These are phyloP conservation scores for Apantesis nais DNA, from an alignment of 2,888 invertebrate species.

Conservation along the genomic window DNA sequence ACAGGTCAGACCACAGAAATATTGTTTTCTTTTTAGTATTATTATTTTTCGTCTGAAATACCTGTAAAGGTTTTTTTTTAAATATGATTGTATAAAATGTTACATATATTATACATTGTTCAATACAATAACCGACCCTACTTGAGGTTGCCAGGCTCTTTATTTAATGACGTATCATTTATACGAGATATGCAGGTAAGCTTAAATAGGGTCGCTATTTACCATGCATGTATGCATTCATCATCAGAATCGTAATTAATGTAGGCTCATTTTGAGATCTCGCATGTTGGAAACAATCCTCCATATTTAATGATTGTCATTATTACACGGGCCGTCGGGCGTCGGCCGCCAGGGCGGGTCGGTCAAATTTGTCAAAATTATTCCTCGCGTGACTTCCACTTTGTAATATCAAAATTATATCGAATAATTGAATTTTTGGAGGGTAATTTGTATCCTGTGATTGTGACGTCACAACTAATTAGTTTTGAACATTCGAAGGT, in stretches of 20 bases:
- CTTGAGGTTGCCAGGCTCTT: background rate
- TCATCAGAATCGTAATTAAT: constrained; percentile 40
- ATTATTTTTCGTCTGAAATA: too few species aligned
- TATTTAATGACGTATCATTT: background rate
- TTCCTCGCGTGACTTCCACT: constrained; percentile 35
- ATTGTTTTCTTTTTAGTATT: too few species aligned
- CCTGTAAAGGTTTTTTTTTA: too few species aligned
- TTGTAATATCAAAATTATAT: constrained; percentile 37
- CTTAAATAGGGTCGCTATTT: background rate
- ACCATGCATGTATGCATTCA: constrained; percentile 12
- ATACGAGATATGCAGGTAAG: background rate
- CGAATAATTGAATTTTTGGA: constrained; percentile 39
- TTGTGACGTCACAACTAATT: background rate
- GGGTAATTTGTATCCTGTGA: constrained; percentile 24
- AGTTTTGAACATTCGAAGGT: background rate
- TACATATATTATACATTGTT: too few species aligned
- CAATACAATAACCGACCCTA: too few species aligned
- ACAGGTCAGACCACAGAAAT: too few species aligned
- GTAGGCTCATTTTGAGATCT: constrained; percentile 35
- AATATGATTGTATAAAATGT: too few species aligned
- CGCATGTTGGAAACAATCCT: constrained; percentile 53
- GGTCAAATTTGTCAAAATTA: constrained; percentile 59
- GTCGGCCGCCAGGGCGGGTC: constrained; percentile 14
- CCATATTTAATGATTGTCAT: constrained; percentile 55
- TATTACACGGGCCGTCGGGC: constrained; percentile 30